Evolutionary conservation across 2,797 vertebrate genomes (phyloP), one percentile per base, ranked within the genome.

Genomic region (Alfaro cultratus): DNA sequence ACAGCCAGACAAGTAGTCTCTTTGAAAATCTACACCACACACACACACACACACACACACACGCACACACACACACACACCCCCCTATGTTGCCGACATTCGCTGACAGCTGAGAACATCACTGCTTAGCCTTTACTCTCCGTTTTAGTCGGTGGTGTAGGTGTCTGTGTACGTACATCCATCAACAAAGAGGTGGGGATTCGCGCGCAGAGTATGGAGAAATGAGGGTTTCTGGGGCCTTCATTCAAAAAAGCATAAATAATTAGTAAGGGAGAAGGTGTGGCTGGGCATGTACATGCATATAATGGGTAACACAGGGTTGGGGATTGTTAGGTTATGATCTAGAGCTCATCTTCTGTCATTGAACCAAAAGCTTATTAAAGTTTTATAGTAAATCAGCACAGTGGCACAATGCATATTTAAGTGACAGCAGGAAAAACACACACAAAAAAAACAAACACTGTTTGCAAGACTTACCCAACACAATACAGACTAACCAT

Each of bases 351-450:
- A 88, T 92, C 87, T 84, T 71, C 82, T 89, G 86, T 89, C 86
- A 89, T 84, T 87, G 86, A 85, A 92, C 85, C 80, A 83, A 85
- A 87, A 81, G 85, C 92, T 93, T 90, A 93, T 95, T 93, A 94
- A 94, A 91, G 74, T 90, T 94, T 94, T 51, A 93, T 92, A 87
- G 34, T 72, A 81, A 89, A 89, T 81, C 86, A 85, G 90, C 79
- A 77, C 55, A 86, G 76, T 82, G 90, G 83, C 85, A 81, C 80
- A 73, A 86, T 70, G 70, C 79, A 51, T 73, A 71, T 83, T 74
- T 90, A 47, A 79, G 87, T 86, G 87, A 91, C 89, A 85, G 88
- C 62, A 87, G 83, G 31, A 41, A 60, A 26, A 60, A 83, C 18
- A 23, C 7, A 34, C n/a, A 64, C 6, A 26, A 23, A 51, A 11